Conservation (phyloP, 2,113 vertebrate genomes). For the Sturnira hondurensis region DNA sequence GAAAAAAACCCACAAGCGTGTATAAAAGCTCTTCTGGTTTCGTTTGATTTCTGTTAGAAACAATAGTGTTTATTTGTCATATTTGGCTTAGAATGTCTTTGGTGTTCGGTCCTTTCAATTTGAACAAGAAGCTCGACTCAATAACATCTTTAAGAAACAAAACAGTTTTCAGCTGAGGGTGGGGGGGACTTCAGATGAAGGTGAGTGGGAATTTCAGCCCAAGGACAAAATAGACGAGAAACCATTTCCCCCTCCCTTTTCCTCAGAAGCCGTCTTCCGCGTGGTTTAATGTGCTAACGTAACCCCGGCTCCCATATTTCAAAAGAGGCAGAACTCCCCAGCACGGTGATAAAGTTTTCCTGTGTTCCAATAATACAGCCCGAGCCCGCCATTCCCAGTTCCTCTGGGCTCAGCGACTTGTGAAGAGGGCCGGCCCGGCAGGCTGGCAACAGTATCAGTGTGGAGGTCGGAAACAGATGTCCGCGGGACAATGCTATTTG, state of each 20-base stretch:
- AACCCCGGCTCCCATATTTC: constrained; percentile 78
- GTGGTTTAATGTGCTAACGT: constrained; percentile 71
- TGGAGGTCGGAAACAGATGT: constrained; percentile 91
- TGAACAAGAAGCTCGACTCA: neutral
- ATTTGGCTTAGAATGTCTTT: constrained; percentile 48
- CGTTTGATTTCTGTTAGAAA: constrained; percentile 33
- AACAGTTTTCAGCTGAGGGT: constrained; percentile 10
- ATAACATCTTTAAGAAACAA: constrained; percentile 45
- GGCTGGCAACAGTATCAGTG: constrained; percentile 78
- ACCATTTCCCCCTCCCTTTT: constrained; percentile 5
- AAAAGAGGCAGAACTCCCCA: constrained; percentile 83
- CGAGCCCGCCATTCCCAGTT: constrained; percentile 84
- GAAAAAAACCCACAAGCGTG: neutral
- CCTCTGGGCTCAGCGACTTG: constrained; percentile 79
- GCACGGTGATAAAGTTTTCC: constrained; percentile 84
- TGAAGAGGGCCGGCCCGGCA: constrained; percentile 73
- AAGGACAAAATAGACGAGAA: constrained; percentile 57
- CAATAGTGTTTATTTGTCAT: constrained; percentile 67
- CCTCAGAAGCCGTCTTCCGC: constrained; percentile 47
- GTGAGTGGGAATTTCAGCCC: neutral
- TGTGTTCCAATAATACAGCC: constrained; percentile 87
- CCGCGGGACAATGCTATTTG: constrained; percentile 82
- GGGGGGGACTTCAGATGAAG: constrained; percentile 57
- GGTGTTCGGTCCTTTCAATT: constrained; percentile 13
- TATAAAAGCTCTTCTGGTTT: neutral